Evolutionary conservation across 2,797 vertebrate genomes (phyloP).

Genomic region (Falco cherrug): DNA sequence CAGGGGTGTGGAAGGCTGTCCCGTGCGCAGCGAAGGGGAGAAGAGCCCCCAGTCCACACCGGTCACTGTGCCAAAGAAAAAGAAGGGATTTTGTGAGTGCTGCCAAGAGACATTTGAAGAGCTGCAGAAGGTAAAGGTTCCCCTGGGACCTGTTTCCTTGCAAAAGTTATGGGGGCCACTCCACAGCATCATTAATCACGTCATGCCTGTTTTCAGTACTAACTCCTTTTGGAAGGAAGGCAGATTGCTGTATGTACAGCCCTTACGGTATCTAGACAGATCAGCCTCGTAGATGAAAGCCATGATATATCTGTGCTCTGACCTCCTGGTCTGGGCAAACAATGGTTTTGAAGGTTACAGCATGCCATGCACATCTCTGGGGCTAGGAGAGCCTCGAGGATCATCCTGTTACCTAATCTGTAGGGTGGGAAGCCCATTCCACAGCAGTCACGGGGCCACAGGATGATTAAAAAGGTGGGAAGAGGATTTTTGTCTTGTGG

Average conservation of each 20-base stretch:
- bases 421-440: background rate
- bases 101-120: conserved; percentile 82
- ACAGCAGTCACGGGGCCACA: background rate
- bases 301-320: accelerated
- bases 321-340: background rate
- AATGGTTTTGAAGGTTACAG: background rate
- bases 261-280: accelerated
- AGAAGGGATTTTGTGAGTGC: conserved; percentile 85
- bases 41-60: background rate
- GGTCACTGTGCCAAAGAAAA: background rate
- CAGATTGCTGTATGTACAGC: background rate
- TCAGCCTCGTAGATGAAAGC: background rate
- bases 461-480: background rate
- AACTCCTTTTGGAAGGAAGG: background rate
- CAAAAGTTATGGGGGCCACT: background rate
- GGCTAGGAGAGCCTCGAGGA: background rate
- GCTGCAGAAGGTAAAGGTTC: conserved; percentile 77
- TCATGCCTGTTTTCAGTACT: accelerated
- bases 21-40: accelerated
- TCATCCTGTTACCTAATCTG: background rate
- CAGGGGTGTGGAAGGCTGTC: conserved; percentile 40
- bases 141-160: background rate
- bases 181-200: accelerated
- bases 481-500: background rate
- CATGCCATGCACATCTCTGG: background rate